Evolutionary conservation across 2,888 invertebrate genomes (phyloP).

Genomic region (Zaprionus obscuricornis): DNA sequence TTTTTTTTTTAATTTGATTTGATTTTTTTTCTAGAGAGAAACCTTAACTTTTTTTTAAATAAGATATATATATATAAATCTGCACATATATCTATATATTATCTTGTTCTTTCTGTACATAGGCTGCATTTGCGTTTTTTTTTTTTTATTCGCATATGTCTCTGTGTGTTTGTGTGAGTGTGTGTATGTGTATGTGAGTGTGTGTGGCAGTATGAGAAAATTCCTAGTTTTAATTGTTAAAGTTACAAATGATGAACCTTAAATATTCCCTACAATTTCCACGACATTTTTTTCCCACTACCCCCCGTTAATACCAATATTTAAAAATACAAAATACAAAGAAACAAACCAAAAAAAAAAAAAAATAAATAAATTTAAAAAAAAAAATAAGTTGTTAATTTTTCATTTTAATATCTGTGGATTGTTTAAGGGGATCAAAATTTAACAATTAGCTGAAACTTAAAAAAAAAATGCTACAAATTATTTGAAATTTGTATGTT

Average conservation of each 20-base stretch:
- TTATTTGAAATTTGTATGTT: too few species aligned
- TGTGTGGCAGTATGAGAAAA: slow-evolving; percentile 20
- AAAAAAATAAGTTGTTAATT: too few species aligned
- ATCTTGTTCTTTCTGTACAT: slow-evolving; percentile 56
- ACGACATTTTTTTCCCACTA: too few species aligned
- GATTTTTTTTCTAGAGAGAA: too few species aligned
- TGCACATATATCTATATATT: neutral
- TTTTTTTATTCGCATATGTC: slow-evolving; percentile 42
- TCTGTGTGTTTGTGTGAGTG: slow-evolving; percentile 1
- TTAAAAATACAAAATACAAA: slow-evolving; percentile 41
- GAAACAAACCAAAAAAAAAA: slow-evolving; percentile 24
- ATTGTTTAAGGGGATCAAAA: too few species aligned
- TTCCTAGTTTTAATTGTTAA: slow-evolving; percentile 70
- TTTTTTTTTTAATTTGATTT: too few species aligned
- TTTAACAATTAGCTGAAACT: too few species aligned
- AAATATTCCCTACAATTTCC: too few species aligned
- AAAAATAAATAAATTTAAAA: too few species aligned
- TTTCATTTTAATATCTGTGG: too few species aligned
- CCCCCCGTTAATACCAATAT: slow-evolving; percentile 61
- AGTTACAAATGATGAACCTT: slow-evolving; percentile 44
- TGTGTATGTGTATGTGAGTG: slow-evolving; percentile 5
- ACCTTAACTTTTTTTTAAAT: slow-evolving; percentile 23
- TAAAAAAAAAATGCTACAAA: too few species aligned
- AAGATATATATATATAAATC: neutral
- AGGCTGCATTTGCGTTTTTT: slow-evolving; percentile 54